Base-by-base conservation (phyloP, 1,140 invertebrate species). In the Frieseomelitta varia region DNA sequence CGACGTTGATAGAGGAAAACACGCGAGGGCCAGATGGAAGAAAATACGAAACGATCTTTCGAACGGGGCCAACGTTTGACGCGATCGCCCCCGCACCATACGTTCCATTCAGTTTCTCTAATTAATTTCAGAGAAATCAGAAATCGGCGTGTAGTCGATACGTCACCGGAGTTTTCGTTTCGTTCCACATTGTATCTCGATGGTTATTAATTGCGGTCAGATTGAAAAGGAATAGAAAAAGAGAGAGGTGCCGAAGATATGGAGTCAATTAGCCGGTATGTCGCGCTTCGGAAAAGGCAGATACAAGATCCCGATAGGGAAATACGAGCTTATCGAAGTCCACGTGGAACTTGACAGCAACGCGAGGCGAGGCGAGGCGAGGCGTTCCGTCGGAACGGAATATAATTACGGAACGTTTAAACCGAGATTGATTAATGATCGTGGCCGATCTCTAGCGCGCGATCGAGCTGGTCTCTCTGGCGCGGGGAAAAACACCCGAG, bases 1-100 rank as follows among this genome's bases (percentile, higher is more conserved):
- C 63, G 69, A n/a, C 69, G 14, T 68, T 21, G 81, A 84, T 84
- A 84, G 72, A 84, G 56, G 39, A 63, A 84, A 78, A 71, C 67
- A 55, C 55, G 39, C 8, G 69, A n/a, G 4, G 21, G 12, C 21
- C 10, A 58, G 12, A 3, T 21, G 55, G 6, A 53, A 17, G 24
- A n/a, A 47, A 77, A 69, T n/a, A 55, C 24, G 74, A 65, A 30
- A 78, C 56, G 19, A 61, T 30, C n/a, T n/a, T n/a, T n/a, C n/a
- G n/a, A n/a, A n/a, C 17, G 17, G 2, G 15, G 10, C 17, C 15
- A 2, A 30, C 6, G 17, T 11, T 34, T 19, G 27, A 67, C 30
- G 65, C 65, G 30, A 30, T 63, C n/a, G n/a, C n/a, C n/a, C n/a
- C n/a, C n/a, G n/a, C n/a, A n/a, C n/a, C n/a, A n/a, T n/a, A 65